Evolutionary conservation across 2,113 vertebrate genomes (phyloP).

Genomic region (Rhinogobius similis): DNA sequence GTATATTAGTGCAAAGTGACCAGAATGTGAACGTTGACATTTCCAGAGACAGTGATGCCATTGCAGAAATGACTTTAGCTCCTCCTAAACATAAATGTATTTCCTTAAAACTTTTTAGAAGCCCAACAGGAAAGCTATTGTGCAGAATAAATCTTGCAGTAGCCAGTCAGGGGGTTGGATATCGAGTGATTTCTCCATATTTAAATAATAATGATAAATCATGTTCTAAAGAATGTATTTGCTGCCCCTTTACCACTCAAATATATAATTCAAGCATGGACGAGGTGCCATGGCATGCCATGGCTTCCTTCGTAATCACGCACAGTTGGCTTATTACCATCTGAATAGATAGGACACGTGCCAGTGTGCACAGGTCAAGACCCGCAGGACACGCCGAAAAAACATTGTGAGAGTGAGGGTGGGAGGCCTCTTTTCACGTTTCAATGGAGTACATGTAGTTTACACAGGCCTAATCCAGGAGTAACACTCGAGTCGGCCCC

Average conservation of each 20-base stretch:
- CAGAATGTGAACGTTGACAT: too few relatives aligned
- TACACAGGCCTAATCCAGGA: conserved; percentile 57
- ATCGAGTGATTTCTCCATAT: too few relatives aligned
- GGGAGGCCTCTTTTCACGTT: conserved; percentile 58
- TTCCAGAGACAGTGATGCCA: too few relatives aligned
- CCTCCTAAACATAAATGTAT: too few relatives aligned
- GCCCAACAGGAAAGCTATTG: too few relatives aligned
- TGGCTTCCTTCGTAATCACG: conserved; percentile 14
- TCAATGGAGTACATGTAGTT: conserved; percentile 64
- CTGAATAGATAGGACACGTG: conserved; percentile 66
- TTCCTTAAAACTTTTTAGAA: too few relatives aligned
- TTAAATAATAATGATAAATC: not conserved
- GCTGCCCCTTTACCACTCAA: not conserved
- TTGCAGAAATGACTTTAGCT: too few relatives aligned
- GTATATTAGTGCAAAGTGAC: too few relatives aligned
- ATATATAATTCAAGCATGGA: conserved; percentile 2
- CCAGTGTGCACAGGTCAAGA: conserved; percentile 61
- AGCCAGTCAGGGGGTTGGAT: not conserved
- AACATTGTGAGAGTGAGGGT: conserved; percentile 49
- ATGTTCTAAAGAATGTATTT: not conserved
- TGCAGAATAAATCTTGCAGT: too few relatives aligned
- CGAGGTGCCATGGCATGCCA: conserved; percentile 32
- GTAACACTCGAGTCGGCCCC: conserved; percentile 18
- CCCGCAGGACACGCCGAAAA: conserved; percentile 47
- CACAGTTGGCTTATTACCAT: conserved; percentile 64